Conservation (phyloP, 2,797 vertebrate genomes). For the Clarias laeviceps region DNA sequence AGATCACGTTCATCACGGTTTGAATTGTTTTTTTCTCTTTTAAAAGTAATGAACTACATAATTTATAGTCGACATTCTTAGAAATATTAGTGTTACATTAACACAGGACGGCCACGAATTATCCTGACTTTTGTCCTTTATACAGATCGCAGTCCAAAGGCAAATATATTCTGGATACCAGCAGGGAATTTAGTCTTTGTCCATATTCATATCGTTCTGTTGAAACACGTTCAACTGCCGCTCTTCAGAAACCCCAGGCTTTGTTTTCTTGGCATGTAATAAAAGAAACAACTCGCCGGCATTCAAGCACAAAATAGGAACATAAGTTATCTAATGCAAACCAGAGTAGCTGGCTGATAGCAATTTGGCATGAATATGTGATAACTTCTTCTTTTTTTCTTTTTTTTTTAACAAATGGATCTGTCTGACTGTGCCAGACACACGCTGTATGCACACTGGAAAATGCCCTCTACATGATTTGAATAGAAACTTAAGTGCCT, state of each 20-base stretch:
- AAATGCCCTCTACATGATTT: conserved; percentile 25
- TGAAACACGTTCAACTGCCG: conserved; percentile 14
- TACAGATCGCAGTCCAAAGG: not conserved
- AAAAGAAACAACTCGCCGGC: conserved; percentile 18
- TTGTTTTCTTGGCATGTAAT: conserved; percentile 47
- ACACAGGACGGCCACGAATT: not conserved
- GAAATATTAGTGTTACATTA: conserved; percentile 4
- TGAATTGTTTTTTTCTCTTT: not conserved
- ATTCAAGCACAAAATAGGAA: conserved; percentile 41
- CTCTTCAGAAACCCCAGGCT: conserved; percentile 28
- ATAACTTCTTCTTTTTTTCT: not conserved
- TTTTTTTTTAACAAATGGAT: not conserved
- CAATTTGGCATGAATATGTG: conserved; percentile 27
- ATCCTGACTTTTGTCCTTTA: not conserved
- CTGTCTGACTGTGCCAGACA: not conserved
- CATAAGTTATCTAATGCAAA: conserved; percentile 35
- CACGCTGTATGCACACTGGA: not conserved
- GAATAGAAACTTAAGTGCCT: conserved; percentile 17
- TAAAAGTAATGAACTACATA: not conserved
- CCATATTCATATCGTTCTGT: conserved; percentile 25
- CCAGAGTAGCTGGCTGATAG: conserved; percentile 37
- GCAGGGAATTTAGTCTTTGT: conserved; percentile 3
- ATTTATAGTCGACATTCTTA: not conserved
- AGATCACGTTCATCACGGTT: no score
- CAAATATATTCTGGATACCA: conserved; percentile 20